Evolutionary conservation across 2,797 vertebrate genomes (phyloP), one percentile per base, ranked within the genome.

Genomic region (Gymnopithys bicolor): DNA sequence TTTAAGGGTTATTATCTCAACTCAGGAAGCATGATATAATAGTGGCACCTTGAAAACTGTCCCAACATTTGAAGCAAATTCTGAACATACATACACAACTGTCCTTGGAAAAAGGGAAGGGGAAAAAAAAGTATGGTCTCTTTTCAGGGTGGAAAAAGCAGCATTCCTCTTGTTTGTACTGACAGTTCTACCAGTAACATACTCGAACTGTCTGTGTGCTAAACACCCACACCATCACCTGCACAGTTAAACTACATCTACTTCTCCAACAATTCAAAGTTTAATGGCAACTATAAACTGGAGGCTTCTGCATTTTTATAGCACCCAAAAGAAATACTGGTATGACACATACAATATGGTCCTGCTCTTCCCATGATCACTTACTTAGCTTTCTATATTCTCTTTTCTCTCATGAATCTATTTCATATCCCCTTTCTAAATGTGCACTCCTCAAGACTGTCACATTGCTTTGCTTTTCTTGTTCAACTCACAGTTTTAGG

Each of bases 1-100:
- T 94, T 91, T 81, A 86, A 53, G 48, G 62, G 45, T 14, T 1
- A 5, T 91, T 89, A 90, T 84, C 73, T 90, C 73, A 87, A 83
- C 84, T 83, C 68, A 51, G 43, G 60, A 81, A 92, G 76, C 43
- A 55, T 37, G 46, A 83, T 46, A 22, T 19, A 74, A 83, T 39
- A 84, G 52, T 58, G 84, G n/a, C 53, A 75, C 87, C 92, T 95
- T 83, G 81, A 95, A 94, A 95, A 87, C 51, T 41, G 60, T 53
- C 60, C 39, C 69, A 87, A n/a, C 1, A 8, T 78, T 75, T 92
- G 75, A 93, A 81, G 62, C 9, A 89, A 91, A 68, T 77, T 62
- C 39, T 92, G 58, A 60, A 92, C 89, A 83, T 73, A 68, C 17
- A 45, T 37, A 62, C 18, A 45, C 9, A 85, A 86, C 25, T 89